Conservation (phyloP, 1,140 invertebrate species). For the Drosophila nebulosa region DNA sequence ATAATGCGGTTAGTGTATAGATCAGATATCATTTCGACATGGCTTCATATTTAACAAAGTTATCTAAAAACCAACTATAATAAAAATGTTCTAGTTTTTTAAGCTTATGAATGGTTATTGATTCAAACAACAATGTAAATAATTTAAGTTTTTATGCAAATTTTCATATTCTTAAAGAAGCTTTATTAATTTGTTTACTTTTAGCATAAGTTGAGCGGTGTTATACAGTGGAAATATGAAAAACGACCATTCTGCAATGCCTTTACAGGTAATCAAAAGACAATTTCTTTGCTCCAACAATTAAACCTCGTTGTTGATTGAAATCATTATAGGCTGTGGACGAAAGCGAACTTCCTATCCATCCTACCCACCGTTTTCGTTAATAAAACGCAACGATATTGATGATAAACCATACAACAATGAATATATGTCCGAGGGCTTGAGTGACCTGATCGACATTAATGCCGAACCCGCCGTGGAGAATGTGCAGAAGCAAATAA, state of each 20-base stretch:
- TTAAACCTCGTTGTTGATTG: neutral
- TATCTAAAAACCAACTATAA: no score
- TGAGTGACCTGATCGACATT: slow-evolving; percentile 85
- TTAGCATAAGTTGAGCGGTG: slow-evolving; percentile 73
- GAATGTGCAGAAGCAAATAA: slow-evolving; percentile 87
- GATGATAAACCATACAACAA: slow-evolving; percentile 70
- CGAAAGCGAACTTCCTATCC: slow-evolving; percentile 84
- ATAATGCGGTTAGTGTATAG: no score
- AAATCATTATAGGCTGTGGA: slow-evolving; percentile 84
- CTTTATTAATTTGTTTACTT: neutral
- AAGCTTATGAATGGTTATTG: no score
- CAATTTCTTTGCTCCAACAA: neutral
- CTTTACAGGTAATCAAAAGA: slow-evolving; percentile 84
- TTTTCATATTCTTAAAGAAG: no score
- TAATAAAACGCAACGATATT: slow-evolving; percentile 67
- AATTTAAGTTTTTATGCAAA: no score
- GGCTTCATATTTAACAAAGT: no score
- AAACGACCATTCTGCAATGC: slow-evolving; percentile 89
- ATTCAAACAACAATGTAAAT: no score
- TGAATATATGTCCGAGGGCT: slow-evolving; percentile 82
- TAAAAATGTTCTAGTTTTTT: no score
- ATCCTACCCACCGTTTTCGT: slow-evolving; percentile 80
- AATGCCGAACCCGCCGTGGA: slow-evolving; percentile 86
- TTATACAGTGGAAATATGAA: slow-evolving; percentile 80
- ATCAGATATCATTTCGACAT: no score